phyloP scores from a whole-genome alignment of 2,797 vertebrate species.

The Acestrorhynchus altus region DNA sequence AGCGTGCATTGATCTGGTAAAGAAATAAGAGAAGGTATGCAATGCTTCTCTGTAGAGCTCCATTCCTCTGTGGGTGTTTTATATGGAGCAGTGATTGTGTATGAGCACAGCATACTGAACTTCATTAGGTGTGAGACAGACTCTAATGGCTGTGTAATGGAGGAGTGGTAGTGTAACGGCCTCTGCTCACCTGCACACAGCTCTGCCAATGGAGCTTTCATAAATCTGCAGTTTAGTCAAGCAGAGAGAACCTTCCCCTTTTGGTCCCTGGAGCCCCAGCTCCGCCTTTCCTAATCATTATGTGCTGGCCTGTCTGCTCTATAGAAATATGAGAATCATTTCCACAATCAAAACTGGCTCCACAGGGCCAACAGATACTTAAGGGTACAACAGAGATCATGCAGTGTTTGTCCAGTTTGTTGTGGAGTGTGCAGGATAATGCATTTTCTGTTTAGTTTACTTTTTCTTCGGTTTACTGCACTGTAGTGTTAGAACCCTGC shows the following conservation, averaged over 20 bases:
- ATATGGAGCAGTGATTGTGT: conserved; percentile 37
- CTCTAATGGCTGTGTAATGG: conserved; percentile 53
- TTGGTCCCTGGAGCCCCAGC: conserved; percentile 34
- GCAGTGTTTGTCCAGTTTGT: conserved; percentile 24
- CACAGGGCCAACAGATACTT: conserved; percentile 13
- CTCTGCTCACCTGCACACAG: conserved; percentile 48
- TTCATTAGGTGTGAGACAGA: conserved; percentile 54
- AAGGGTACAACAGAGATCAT: conserved; percentile 30
- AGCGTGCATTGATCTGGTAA: too few relatives aligned
- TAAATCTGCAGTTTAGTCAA: conserved; percentile 59
- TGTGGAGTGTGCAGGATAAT: not conserved
- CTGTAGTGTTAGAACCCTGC: not conserved
- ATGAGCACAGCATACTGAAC: conserved; percentile 44
- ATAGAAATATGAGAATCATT: conserved; percentile 56
- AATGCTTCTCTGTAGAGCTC: not conserved
- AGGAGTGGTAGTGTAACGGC: conserved; percentile 47
- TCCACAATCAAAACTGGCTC: conserved; percentile 39
- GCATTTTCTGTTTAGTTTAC: conserved; percentile 1
- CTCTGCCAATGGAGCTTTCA: conserved; percentile 46
- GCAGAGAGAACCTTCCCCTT: conserved; percentile 55
- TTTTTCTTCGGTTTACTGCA: not conserved
- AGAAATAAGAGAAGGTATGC: not conserved
- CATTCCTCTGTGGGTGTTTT: conserved; percentile 28
- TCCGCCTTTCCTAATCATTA: conserved; percentile 51
- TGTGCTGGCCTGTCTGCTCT: conserved; percentile 48